phyloP scores from a whole-genome alignment of 1,140 invertebrate genomes.

The Hermatobates lingyangjiaoensis region DNA sequence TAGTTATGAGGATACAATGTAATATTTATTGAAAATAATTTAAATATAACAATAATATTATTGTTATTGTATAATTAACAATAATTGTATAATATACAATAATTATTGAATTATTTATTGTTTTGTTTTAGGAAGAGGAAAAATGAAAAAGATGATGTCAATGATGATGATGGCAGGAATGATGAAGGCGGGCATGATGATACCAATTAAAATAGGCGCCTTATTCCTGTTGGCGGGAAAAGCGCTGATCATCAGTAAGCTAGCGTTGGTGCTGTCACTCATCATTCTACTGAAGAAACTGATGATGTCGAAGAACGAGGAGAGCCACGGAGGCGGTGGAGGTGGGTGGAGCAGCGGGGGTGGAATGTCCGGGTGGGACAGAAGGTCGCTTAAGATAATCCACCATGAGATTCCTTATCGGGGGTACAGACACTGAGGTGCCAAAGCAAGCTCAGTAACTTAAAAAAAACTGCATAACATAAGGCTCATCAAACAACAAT shows the following conservation, averaged over 20 bases:
- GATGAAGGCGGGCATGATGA: slow-evolving; percentile 42
- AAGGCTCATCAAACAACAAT: no score
- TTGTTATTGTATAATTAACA: no score
- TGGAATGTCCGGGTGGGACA: slow-evolving; percentile 30
- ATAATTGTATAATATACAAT: no score
- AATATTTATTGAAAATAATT: no score
- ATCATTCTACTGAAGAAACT: slow-evolving; percentile 58
- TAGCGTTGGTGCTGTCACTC: slow-evolving; percentile 53
- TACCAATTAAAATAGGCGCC: slow-evolving; percentile 50
- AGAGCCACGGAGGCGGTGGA: slow-evolving; percentile 22
- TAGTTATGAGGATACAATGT: no score
- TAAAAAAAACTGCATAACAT: no score
- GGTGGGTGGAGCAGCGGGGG: slow-evolving; percentile 12
- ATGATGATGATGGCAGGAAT: slow-evolving; percentile 38
- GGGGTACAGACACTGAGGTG: slow-evolving; percentile 39
- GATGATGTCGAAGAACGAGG: slow-evolving; percentile 24
- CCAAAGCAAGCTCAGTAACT: no score
- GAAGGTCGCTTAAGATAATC: slow-evolving; percentile 37
- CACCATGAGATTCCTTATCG: slow-evolving; percentile 52
- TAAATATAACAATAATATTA: no score
- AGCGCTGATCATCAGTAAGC: slow-evolving; percentile 49
- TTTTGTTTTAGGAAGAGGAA: slow-evolving; percentile 20
- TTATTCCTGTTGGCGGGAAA: slow-evolving; percentile 54
- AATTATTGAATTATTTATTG: no score
- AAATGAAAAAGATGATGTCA: slow-evolving; percentile 34